Evolutionary conservation across 2,113 vertebrate species (phyloP), one percentile per base, ranked within the genome.

Genomic region (Albula goreensis): DNA sequence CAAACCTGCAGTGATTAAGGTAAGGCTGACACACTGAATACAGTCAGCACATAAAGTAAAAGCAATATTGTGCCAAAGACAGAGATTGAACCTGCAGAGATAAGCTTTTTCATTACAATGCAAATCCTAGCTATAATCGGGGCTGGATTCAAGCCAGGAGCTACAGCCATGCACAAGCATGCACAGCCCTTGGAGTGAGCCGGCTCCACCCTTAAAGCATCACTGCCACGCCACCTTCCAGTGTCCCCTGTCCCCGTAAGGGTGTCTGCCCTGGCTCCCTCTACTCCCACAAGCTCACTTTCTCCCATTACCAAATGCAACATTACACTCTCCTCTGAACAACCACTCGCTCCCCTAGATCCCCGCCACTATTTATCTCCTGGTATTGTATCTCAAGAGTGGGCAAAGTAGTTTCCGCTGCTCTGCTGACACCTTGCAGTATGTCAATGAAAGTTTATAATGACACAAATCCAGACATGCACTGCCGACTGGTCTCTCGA

Each of bases 61-160:
- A 0, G 22, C 2, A 81, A 51, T 10, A 70, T 50, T 13, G 85
- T 92, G 89, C 85, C 88, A 92, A 87, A 90, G 31, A 57, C 85
- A 70, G 74, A 60, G 74, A 90, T 0, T 91, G 92, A 92, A 92
- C 91, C 92, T 89, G 90, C 89, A 86, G 91, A 91, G 94, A 94
- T 86, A 92, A 90, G 90, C 89, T 70, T 90, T 92, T 92, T 91
- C 88, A 91, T 90, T 92, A 90, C 91, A 89, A 87, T 84, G 91
- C 91, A 90, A 94, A 95, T 81, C 90, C 93, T 60, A 86, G 87
- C 86, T 92, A 95, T 85, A 85, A 95, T 93, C 85, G 87, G 81
- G 0, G 0, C 81, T 95, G 94, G 95, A 90, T n/a, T 88, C n/a
- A 87, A 89, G 92, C 91, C 94, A 89, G 60, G 11, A 1, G 2